phyloP scores from a whole-genome alignment of 2,113 vertebrate species.

The Desmodus rotundus region DNA sequence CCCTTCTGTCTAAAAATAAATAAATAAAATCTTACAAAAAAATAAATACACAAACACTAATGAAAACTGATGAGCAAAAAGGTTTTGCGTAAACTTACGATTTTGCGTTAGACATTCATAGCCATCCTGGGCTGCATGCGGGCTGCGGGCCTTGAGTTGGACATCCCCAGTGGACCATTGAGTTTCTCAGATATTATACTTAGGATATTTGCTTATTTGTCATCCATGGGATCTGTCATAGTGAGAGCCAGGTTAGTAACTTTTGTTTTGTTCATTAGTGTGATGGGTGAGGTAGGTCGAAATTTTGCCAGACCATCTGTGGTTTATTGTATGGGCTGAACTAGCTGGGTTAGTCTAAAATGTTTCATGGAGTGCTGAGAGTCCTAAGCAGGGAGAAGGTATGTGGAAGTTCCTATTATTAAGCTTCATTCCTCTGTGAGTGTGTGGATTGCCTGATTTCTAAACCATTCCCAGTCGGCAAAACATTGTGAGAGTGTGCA shows the following conservation, averaged over 20 bases:
- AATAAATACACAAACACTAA: too few relatives aligned
- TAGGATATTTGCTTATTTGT: neutral
- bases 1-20: too few relatives aligned
- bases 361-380: neutral
- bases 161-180: neutral
- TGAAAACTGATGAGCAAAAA: too few relatives aligned
- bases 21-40: too few relatives aligned
- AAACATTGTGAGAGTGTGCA: neutral
- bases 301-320: slow-evolving; percentile 1
- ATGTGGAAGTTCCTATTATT: neutral
- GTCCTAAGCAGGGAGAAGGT: neutral
- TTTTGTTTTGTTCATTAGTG: slow-evolving; percentile 17
- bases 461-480: neutral
- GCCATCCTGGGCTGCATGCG: too few relatives aligned
- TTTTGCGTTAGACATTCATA: too few relatives aligned
- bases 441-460: slow-evolving; percentile 23
- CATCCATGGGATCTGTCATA: neutral
- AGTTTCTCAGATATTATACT: neutral
- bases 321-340: neutral
- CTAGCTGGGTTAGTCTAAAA: neutral
- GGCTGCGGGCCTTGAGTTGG: too few relatives aligned
- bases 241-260: neutral
- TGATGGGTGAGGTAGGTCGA: neutral
- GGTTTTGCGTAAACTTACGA: too few relatives aligned
- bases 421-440: neutral